phyloP scores from a whole-genome alignment of 2,888 invertebrate genomes.

The Thalpophila matura region DNA sequence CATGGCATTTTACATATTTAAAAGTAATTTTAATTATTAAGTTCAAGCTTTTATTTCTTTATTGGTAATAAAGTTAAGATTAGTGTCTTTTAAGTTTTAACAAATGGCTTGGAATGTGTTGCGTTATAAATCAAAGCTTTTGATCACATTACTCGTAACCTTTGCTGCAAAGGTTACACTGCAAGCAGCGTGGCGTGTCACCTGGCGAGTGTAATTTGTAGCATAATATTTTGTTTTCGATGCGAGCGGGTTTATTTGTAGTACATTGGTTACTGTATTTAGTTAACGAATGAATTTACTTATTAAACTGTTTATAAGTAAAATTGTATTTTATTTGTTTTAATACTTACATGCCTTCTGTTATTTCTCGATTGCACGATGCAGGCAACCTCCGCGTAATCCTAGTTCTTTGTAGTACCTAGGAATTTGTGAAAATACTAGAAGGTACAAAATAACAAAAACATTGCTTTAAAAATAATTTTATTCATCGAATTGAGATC shows the following conservation, averaged over 20 bases:
- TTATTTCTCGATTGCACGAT: too few relatives aligned
- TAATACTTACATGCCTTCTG: too few relatives aligned
- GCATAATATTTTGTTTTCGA: constrained; percentile 49
- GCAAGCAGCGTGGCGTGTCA: constrained; percentile 22
- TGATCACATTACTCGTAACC: neutral
- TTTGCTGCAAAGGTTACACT: constrained; percentile 6
- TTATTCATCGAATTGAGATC: constrained; percentile 65
- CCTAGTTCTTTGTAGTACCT: too few relatives aligned
- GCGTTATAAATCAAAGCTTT: constrained; percentile 2
- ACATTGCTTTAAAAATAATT: constrained; percentile 60
- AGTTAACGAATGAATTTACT: constrained; percentile 61
- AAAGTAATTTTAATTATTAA: neutral
- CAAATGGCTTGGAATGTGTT: neutral
- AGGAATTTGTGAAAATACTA: too few relatives aligned
- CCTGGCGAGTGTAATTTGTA: constrained; percentile 34
- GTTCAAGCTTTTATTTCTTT: neutral
- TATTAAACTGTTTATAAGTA: constrained; percentile 62
- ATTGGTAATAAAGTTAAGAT: neutral
- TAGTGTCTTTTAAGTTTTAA: neutral
- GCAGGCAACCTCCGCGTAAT: too few relatives aligned
- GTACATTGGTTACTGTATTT: constrained; percentile 59
- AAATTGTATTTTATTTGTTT: neutral
- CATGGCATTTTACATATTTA: too few relatives aligned
- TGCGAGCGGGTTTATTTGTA: constrained; percentile 56
- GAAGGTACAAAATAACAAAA: constrained; percentile 5